These are phyloP conservation scores for Caenorhabditis inopinata DNA, from an alignment of 1,140 invertebrate genomes.

Conservation along the genomic window DNA sequence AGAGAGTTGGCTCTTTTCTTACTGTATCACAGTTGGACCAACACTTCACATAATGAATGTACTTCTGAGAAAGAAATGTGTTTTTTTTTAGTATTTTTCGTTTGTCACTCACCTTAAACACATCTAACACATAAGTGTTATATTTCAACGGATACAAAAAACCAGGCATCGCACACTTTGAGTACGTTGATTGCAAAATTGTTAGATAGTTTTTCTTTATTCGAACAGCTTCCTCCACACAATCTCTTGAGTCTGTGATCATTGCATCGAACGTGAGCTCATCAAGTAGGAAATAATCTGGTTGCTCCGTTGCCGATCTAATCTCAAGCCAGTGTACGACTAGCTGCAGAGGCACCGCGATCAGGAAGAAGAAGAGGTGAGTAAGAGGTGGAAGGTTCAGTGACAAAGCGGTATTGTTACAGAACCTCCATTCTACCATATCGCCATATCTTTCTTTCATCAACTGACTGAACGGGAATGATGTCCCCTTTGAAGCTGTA, in stretches of 20 bases:
- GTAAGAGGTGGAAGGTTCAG: conserved; percentile 28
- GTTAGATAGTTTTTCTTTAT: conserved; percentile 17
- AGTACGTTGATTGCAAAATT: conserved; percentile 18
- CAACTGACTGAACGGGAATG: background rate
- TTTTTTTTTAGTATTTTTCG: background rate
- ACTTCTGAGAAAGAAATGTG: background rate
- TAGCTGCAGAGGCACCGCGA: conserved; percentile 26
- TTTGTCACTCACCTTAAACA: conserved; percentile 4
- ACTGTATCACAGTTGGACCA: conserved; percentile 3
- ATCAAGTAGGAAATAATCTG: background rate
- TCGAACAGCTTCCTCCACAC: conserved; percentile 38
- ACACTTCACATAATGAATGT: conserved; percentile 5
- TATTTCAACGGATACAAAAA: conserved; percentile 6
- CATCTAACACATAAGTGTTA: conserved; percentile 27
- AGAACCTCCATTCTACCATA: conserved; percentile 15
- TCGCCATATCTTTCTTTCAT: conserved; percentile 28
- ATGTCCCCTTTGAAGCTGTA: background rate
- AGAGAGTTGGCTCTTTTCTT: background rate
- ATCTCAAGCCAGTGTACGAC: conserved; percentile 33
- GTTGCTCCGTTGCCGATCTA: background rate
- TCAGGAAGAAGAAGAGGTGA: conserved; percentile 33
- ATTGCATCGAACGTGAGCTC: conserved; percentile 32
- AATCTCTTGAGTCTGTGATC: conserved; percentile 39
- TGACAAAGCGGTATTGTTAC: background rate
- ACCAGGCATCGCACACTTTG: conserved; percentile 14